Evolutionary conservation across 2,888 invertebrate species (phyloP).

Genomic region (Leptinotarsa juncta): DNA sequence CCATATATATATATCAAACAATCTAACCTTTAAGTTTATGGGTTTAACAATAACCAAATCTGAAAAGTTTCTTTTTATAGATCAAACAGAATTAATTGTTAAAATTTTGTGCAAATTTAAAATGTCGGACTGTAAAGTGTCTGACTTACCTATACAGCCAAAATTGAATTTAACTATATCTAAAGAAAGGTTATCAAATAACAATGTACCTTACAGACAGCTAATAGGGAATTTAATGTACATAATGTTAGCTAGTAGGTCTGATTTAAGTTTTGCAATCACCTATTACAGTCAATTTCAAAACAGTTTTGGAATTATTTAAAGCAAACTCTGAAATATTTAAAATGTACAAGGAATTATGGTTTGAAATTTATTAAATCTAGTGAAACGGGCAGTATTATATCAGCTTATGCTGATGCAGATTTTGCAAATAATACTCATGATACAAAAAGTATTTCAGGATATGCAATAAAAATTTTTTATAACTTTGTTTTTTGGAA

Average conservation of each 20-base stretch:
- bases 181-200: not conserved
- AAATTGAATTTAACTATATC: constrained; percentile 22
- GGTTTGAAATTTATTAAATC: constrained; percentile 31
- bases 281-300: constrained; percentile 45
- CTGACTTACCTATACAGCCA: constrained; percentile 23
- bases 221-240: constrained; percentile 43
- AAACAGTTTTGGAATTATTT: constrained; percentile 40
- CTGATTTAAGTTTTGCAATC: constrained; percentile 41
- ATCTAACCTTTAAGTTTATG: constrained; percentile 6
- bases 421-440: constrained; percentile 20
- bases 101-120: too few species aligned
- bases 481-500: not conserved
- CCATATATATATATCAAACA: not conserved
- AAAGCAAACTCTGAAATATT: constrained; percentile 27
- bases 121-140: constrained; percentile 17
- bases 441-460: too few species aligned
- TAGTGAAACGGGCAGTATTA: not conserved
- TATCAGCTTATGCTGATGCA: constrained; percentile 15
- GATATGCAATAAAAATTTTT: not conserved
- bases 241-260: constrained; percentile 41
- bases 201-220: constrained; percentile 30
- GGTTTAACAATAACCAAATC: constrained; percentile 24
- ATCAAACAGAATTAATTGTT: constrained; percentile 17
- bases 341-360: constrained; percentile 32
- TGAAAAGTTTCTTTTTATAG: constrained; percentile 10